Evolutionary conservation across 2,797 vertebrate genomes (phyloP).

Genomic region (Iguana delicatissima): DNA sequence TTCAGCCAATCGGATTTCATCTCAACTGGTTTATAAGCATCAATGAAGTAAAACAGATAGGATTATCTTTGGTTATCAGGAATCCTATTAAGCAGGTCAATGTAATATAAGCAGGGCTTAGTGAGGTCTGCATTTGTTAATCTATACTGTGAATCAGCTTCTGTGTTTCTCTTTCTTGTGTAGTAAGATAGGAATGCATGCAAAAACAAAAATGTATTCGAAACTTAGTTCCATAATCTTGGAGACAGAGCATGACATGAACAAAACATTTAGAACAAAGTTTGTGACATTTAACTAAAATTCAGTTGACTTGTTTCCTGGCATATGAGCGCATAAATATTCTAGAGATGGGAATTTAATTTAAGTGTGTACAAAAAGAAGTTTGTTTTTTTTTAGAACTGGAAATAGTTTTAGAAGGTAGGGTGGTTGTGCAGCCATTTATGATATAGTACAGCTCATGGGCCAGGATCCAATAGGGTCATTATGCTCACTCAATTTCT

Average conservation of each 20-base stretch:
- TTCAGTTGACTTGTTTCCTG: background rate
- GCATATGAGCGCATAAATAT: background rate
- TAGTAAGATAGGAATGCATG: background rate
- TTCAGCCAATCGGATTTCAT: background rate
- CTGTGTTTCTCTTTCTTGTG: background rate
- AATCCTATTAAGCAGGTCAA: slow-evolving; percentile 18
- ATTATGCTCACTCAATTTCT: too few species aligned
- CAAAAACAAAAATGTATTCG: background rate
- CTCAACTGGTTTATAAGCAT: slow-evolving; percentile 3
- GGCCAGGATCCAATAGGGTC: too few species aligned
- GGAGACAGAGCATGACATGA: background rate
- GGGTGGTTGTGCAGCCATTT: background rate
- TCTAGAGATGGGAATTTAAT: background rate
- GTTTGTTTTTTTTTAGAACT: background rate
- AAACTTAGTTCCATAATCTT: slow-evolving; percentile 14
- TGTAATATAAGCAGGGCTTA: background rate
- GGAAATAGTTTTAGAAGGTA: background rate
- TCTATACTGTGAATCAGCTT: background rate
- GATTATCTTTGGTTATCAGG: slow-evolving; percentile 20
- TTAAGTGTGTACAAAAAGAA: background rate
- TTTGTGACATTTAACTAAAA: background rate
- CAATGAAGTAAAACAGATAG: slow-evolving; percentile 6
- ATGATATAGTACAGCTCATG: too few species aligned
- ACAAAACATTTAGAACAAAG: background rate
- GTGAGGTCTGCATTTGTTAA: background rate